These are phyloP conservation scores for Apus apus DNA, from an alignment of 2,113 vertebrate genomes.

Conservation along the genomic window DNA sequence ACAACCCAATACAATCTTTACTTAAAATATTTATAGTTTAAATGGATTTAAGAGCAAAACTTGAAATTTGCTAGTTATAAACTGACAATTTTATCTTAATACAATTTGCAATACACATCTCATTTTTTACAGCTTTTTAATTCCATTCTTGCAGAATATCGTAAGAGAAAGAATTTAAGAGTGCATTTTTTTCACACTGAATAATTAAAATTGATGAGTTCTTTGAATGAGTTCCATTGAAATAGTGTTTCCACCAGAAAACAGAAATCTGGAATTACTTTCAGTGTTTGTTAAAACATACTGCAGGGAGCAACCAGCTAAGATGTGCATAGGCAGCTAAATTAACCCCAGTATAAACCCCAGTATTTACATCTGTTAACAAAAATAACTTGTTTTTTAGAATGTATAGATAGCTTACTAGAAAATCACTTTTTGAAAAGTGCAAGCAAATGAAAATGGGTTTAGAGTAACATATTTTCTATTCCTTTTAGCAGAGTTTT, in stretches of 20 bases:
- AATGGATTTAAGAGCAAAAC: neutral
- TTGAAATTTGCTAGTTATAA: neutral
- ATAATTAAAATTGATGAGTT: neutral
- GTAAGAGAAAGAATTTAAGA: neutral
- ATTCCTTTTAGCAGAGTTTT: neutral
- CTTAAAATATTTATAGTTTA: neutral
- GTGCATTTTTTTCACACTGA: neutral
- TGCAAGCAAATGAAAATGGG: neutral
- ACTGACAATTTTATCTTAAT: neutral
- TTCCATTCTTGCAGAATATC: neutral
- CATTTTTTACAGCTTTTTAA: neutral
- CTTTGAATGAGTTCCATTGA: neutral
- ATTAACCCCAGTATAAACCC: neutral
- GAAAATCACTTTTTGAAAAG: neutral
- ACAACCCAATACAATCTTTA: neutral
- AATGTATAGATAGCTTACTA: neutral
- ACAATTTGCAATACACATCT: neutral
- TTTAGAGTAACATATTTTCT: neutral
- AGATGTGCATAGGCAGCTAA: neutral
- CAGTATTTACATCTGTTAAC: neutral
- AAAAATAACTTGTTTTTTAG: neutral
- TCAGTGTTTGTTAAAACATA: neutral
- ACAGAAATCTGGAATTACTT: neutral
- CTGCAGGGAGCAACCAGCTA: neutral
- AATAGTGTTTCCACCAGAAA: neutral